A percentile compares a stretch with the other conserved stretches of the same genome.
Conservation (phyloP, 2,888 invertebrate species). For the Dynastes maya region DNA sequence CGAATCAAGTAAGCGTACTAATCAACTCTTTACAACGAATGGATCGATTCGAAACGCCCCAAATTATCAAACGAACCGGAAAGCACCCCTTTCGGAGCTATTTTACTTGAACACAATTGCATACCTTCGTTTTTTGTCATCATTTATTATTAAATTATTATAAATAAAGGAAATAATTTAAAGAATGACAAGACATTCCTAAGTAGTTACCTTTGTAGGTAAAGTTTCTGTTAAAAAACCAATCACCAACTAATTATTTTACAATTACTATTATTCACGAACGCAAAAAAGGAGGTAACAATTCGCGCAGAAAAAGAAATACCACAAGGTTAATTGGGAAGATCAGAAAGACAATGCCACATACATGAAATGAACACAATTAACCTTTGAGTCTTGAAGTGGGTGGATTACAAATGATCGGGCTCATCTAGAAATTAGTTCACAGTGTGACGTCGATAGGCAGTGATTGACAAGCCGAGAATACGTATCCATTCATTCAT, state of each 20-base stretch:
- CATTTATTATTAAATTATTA: too few species aligned
- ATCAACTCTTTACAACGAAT: constrained; percentile 44
- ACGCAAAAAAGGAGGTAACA: background rate
- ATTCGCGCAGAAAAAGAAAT: constrained; percentile 15
- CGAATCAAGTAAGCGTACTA: constrained; percentile 50
- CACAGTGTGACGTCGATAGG: constrained; percentile 50
- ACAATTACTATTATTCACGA: background rate
- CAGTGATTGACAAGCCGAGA: constrained; percentile 38
- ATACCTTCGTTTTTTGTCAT: background rate
- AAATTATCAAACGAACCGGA: constrained; percentile 47
- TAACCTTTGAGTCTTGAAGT: constrained; percentile 34
- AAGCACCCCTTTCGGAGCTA: constrained; percentile 34
- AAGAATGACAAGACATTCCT: too few species aligned
- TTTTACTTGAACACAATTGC: constrained; percentile 45
- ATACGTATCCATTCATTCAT: constrained; percentile 23
- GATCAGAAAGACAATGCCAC: constrained; percentile 37
- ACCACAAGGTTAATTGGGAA: constrained; percentile 30
- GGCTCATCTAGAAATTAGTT: constrained; percentile 50
- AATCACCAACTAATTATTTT: background rate
- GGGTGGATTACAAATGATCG: constrained; percentile 45
- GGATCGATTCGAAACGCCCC: constrained; percentile 47
- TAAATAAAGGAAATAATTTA: too few species aligned
- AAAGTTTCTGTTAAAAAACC: background rate
- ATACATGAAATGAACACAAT: constrained; percentile 19
- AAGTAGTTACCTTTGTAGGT: too few species aligned